These are phyloP conservation scores for Neopipo cinnamomea DNA, from an alignment of 2,113 vertebrate species.

Conservation along the genomic window DNA sequence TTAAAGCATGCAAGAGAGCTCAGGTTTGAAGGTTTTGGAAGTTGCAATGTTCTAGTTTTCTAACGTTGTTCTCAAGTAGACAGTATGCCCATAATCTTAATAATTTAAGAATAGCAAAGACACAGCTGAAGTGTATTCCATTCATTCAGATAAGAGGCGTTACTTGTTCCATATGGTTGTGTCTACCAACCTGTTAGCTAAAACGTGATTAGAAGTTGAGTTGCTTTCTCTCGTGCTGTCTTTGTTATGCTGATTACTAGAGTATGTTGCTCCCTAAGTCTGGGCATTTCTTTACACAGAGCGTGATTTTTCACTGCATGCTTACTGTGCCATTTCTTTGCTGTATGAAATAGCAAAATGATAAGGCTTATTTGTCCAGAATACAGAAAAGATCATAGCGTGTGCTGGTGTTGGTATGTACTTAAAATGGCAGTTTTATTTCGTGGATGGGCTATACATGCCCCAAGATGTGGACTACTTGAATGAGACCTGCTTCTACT, in stretches of 20 bases:
- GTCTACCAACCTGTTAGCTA: conserved; percentile 43
- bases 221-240: not conserved
- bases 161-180: conserved; percentile 30
- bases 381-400: not conserved
- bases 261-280: not conserved
- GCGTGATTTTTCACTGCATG: not conserved
- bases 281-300: not conserved
- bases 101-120: not conserved
- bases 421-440: not conserved
- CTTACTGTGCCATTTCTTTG: not conserved
- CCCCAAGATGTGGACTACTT: not conserved
- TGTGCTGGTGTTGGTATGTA: not conserved
- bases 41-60: not conserved
- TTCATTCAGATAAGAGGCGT: conserved; percentile 12
- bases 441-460: not conserved
- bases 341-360: not conserved
- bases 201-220: conserved; percentile 25
- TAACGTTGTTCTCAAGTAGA: not conserved
- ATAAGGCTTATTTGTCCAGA: not conserved
- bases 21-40: not conserved
- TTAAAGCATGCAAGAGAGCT: not conserved
- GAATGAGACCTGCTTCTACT: not conserved
- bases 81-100: not conserved
- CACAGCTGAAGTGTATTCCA: not conserved
- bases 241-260: conserved; percentile 39